Evolutionary conservation across 2,888 invertebrate genomes (phyloP).

Genomic region (Pollenia griseotomentosa): DNA sequence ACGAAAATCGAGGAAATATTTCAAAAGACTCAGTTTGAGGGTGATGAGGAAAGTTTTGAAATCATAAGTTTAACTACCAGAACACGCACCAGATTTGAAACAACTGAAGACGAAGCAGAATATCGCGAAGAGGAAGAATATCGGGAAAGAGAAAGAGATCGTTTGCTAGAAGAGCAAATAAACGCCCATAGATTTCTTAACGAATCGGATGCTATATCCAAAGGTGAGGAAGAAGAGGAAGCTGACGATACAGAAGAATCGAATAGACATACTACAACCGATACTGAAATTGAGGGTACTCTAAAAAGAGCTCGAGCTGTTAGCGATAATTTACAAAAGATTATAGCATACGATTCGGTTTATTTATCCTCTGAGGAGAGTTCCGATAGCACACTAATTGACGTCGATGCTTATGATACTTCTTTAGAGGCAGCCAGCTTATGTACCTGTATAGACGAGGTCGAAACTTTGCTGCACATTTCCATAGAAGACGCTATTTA

Average conservation of each 20-base stretch:
- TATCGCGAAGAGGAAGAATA: slow-evolving; percentile 53
- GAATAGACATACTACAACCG: slow-evolving; percentile 65
- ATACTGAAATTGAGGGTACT: slow-evolving; percentile 74
- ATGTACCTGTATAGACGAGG: slow-evolving; percentile 63
- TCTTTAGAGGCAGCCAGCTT: slow-evolving; percentile 74
- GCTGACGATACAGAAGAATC: slow-evolving; percentile 61
- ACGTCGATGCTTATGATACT: slow-evolving; percentile 78
- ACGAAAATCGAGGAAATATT: slow-evolving; percentile 81
- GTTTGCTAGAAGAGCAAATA: slow-evolving; percentile 49
- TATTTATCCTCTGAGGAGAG: slow-evolving; percentile 84
- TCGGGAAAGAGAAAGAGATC: slow-evolving; percentile 40
- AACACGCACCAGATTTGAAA: slow-evolving; percentile 79
- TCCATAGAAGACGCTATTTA: slow-evolving; percentile 82
- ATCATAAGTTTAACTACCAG: slow-evolving; percentile 81
- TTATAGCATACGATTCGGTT: slow-evolving; percentile 84
- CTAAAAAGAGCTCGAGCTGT: slow-evolving; percentile 76
- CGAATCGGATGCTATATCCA: slow-evolving; percentile 27
- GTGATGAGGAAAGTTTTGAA: slow-evolving; percentile 79
- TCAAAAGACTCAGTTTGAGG: slow-evolving; percentile 76
- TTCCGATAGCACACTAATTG: slow-evolving; percentile 81
- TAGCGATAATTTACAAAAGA: slow-evolving; percentile 78
- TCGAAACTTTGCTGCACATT: slow-evolving; percentile 80
- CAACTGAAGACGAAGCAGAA: slow-evolving; percentile 77
- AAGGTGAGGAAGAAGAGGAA: slow-evolving; percentile 19
- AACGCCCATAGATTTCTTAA: slow-evolving; percentile 26